Evolutionary conservation across 1,140 invertebrate genomes (phyloP).

Genomic region (Trigoniulus corallinus): DNA sequence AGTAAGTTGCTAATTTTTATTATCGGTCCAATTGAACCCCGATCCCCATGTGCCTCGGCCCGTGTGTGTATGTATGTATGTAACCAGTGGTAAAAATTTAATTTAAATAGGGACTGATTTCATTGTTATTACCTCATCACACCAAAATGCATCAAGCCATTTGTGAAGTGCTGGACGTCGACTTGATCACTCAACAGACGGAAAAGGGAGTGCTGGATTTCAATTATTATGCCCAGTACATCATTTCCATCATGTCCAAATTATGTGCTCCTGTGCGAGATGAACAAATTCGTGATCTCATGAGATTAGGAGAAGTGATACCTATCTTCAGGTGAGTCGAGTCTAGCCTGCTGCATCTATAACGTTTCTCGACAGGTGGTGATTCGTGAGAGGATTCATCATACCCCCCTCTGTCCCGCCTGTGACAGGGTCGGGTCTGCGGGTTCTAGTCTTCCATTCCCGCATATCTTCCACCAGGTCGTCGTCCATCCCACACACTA

Average conservation of each 20-base stretch:
- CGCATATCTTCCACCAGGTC: too few relatives aligned
- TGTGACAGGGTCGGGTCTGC: too few relatives aligned
- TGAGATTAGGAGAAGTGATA: constrained; percentile 54
- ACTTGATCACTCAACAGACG: constrained; percentile 75
- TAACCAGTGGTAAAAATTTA: background rate
- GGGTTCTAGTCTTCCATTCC: too few relatives aligned
- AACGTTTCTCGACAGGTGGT: background rate
- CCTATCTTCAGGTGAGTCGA: constrained; percentile 59
- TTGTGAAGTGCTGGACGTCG: constrained; percentile 65
- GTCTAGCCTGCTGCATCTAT: background rate
- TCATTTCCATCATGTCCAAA: constrained; percentile 70
- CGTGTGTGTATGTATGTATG: too few relatives aligned
- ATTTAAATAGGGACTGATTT: constrained; percentile 43
- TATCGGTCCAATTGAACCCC: too few relatives aligned
- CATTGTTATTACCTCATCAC: constrained; percentile 67
- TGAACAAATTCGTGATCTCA: constrained; percentile 62
- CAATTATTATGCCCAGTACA: constrained; percentile 62
- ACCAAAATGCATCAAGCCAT: constrained; percentile 63
- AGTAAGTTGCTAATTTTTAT: constrained; percentile 25
- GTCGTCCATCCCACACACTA: too few relatives aligned
- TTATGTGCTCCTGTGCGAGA: constrained; percentile 87
- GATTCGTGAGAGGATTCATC: background rate
- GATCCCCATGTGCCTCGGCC: too few relatives aligned
- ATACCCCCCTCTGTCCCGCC: too few relatives aligned
- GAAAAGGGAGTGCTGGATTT: constrained; percentile 70